A percentile compares a stretch with the other conserved stretches of the same genome.
Conservation (phyloP, 2,888 invertebrate species). For the Cerastis rubricosa region DNA sequence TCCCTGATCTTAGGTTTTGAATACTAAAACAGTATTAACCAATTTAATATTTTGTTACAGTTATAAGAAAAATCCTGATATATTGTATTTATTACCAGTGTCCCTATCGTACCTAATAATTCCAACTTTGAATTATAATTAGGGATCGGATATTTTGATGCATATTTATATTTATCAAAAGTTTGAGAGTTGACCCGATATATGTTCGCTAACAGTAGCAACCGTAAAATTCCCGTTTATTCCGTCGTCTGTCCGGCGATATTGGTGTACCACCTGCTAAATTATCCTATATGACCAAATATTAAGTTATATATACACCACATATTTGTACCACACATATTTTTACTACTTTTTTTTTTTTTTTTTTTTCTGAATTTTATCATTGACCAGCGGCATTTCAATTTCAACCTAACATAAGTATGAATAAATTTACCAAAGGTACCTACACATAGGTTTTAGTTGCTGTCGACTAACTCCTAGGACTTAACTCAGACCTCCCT, state of each 20-base stretch:
- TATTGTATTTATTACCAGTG: constrained; percentile 42
- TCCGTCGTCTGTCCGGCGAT: too few relatives aligned
- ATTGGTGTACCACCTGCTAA: too few relatives aligned
- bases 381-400: background rate
- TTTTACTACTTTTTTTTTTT: too few relatives aligned
- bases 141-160: constrained; percentile 7
- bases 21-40: constrained; percentile 19
- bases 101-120: constrained; percentile 53
- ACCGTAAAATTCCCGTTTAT: background rate
- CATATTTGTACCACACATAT: too few relatives aligned
- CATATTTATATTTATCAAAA: background rate
- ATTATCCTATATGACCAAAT: too few relatives aligned
- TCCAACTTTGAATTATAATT: constrained; percentile 61
- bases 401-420: background rate
- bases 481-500: background rate
- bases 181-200: background rate
- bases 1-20: background rate
- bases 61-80: constrained; percentile 13
- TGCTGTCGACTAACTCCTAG: background rate
- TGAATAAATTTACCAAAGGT: background rate
- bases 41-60: constrained; percentile 24
- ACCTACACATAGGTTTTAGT: background rate
- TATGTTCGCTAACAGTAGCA: background rate
- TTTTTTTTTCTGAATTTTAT: background rate
- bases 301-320: too few relatives aligned